phyloP scores from a whole-genome alignment of 2,113 vertebrate species.

The Clinocottus analis region DNA sequence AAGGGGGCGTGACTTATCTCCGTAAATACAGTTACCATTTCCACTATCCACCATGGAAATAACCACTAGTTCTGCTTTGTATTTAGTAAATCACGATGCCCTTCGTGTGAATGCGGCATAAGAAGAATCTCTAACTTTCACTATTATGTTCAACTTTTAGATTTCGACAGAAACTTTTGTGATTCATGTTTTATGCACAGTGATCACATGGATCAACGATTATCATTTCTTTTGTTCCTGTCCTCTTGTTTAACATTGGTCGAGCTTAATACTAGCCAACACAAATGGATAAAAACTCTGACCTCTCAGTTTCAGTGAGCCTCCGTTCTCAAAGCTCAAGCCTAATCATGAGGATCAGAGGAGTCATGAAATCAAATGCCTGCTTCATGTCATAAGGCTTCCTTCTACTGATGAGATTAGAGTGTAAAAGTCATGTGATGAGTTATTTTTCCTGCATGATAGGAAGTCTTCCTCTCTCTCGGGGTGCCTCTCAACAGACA shows the following conservation, averaged over 20 bases:
- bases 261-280: background rate
- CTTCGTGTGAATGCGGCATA: too few relatives aligned
- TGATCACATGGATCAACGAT: background rate
- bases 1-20: too few relatives aligned
- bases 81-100: too few relatives aligned
- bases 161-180: background rate
- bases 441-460: constrained; percentile 55
- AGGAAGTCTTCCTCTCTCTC: constrained; percentile 58
- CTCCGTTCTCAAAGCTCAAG: background rate
- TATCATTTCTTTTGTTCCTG: background rate
- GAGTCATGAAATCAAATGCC: constrained; percentile 7
- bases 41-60: too few relatives aligned
- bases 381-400: constrained; percentile 6
- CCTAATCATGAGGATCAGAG: constrained; percentile 16
- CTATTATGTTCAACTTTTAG: background rate
- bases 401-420: constrained; percentile 15
- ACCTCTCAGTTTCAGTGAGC: background rate
- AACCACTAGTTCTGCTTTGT: too few relatives aligned
- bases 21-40: too few relatives aligned
- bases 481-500: constrained; percentile 57
- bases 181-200: background rate
- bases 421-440: constrained; percentile 36
- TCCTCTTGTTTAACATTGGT: constrained; percentile 3
- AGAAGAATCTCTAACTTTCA: background rate
- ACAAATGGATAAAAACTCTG: constrained; percentile 2